Evolutionary conservation across 2,797 vertebrate genomes (phyloP), one percentile per base, ranked within the genome.

Genomic region (Sebastes steindachneri): DNA sequence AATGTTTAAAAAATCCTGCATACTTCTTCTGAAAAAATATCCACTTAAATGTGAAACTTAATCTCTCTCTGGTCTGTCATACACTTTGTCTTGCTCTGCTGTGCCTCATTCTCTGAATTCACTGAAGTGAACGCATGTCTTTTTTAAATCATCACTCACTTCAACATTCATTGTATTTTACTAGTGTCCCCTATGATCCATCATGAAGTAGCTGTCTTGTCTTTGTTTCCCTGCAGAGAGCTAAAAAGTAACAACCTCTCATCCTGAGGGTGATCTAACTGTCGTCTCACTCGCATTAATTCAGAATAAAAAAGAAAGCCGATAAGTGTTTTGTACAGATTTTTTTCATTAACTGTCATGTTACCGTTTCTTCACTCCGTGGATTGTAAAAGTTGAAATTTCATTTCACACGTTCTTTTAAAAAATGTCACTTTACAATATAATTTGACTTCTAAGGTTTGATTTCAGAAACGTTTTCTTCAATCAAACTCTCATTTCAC

Each of bases 141-240:
- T 29, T 23, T 26, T 11, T 8, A 5, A 28, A 58, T 31, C n/a
- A 60, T 59, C 29, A 41, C 9, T 65, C 29, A 60, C 26, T 45
- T 70, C 25, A 74, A 55, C 60, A 55, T 78, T 23, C 19, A 59
- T 31, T 59, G 25, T 54, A 65, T 69, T 68, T 74, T 14, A 41
- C 29, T 41, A 5, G 25, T 9, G 19, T 41, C 15, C 29, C 29
- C 15, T 33, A 5, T 64, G 65, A 80, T 68, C 73, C 59, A 67
- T 71, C 48, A 41, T 2, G 7, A 12, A 54, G 25, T 1, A 5
- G 21, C 45, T 37, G 62, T 62, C 67, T 74, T 9, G 8, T 68
- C 68, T 19, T 66, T 26, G 21, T 62, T 55, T 53, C 55, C 83
- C 33, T 5, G 23, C 25, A 51, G 65, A 65, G 26, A 35, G 10